Evolutionary conservation across 2,113 vertebrate genomes (phyloP).

Genomic region (Nannobrachium achirus): DNA sequence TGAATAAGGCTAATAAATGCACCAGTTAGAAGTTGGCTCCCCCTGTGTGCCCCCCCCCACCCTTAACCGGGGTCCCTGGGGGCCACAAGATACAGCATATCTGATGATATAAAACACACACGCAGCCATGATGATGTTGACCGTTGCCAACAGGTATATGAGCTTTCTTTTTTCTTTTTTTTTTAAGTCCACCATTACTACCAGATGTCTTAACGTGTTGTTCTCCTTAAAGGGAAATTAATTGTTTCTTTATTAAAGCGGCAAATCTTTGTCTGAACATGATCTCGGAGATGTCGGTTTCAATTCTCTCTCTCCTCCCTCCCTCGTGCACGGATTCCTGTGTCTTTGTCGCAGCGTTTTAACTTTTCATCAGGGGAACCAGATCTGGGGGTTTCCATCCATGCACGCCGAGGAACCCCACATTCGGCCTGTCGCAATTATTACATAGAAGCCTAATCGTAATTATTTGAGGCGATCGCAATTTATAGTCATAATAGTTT

Average conservation of each 20-base stretch:
- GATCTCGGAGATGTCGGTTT: slow-evolving; percentile 53
- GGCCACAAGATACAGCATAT: slow-evolving; percentile 53
- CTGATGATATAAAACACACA: slow-evolving; percentile 67
- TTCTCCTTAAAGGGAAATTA: slow-evolving; percentile 57
- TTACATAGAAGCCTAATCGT: too few species aligned
- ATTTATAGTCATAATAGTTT: too few species aligned
- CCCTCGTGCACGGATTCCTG: slow-evolving; percentile 47
- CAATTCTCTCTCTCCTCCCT: slow-evolving; percentile 33
- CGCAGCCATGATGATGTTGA: slow-evolving; percentile 48
- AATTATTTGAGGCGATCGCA: too few species aligned
- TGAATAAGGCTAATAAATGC: slow-evolving; percentile 69
- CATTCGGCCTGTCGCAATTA: too few species aligned
- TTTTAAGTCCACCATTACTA: slow-evolving; percentile 48
- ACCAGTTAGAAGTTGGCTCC: slow-evolving; percentile 56
- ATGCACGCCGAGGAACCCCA: too few species aligned
- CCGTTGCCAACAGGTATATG: slow-evolving; percentile 67
- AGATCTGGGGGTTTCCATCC: too few species aligned
- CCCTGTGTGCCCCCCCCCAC: too few species aligned
- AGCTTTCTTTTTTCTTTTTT: slow-evolving; percentile 6
- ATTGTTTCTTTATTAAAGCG: slow-evolving; percentile 69
- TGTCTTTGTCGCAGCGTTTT: slow-evolving; percentile 37
- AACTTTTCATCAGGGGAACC: background rate
- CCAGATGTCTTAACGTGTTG: slow-evolving; percentile 59
- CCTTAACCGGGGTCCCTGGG: slow-evolving; percentile 44
- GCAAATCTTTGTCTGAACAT: slow-evolving; percentile 70